Evolutionary conservation across 2,113 vertebrate species (phyloP).

Genomic region (Dolichotis patagonum): DNA sequence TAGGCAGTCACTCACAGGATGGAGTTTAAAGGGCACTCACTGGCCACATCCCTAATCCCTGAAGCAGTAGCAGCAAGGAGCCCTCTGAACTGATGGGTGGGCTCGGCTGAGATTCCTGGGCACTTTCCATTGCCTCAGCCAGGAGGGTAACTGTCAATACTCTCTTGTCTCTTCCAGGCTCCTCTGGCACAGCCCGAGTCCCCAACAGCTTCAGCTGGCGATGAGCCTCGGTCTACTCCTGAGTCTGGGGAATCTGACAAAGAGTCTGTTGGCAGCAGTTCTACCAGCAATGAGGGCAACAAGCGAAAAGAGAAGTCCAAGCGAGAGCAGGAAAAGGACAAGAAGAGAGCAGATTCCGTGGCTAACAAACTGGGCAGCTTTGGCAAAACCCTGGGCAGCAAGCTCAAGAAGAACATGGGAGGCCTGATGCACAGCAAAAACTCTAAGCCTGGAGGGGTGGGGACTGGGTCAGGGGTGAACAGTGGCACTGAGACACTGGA

Average conservation of each 20-base stretch:
- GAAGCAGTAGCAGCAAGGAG: slow-evolving; percentile 83
- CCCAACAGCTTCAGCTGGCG: slow-evolving; percentile 94
- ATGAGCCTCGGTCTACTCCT: slow-evolving; percentile 92
- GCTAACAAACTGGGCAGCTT: slow-evolving; percentile 98
- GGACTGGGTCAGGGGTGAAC: slow-evolving; percentile 48
- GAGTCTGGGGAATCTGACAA: slow-evolving; percentile 98
- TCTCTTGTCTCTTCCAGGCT: slow-evolving; percentile 84
- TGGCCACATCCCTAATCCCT: background rate
- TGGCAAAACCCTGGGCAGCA: slow-evolving; percentile 96
- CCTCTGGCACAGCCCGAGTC: slow-evolving; percentile 97
- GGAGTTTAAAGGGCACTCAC: background rate
- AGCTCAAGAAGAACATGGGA: slow-evolving; percentile 96
- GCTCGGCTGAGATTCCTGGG: background rate
- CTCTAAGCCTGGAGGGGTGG: slow-evolving; percentile 70
- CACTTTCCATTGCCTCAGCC: slow-evolving; percentile 74
- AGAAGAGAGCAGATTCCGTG: slow-evolving; percentile 95
- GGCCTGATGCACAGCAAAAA: slow-evolving; percentile 94
- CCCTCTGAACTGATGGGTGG: slow-evolving; percentile 53
- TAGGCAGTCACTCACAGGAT: background rate
- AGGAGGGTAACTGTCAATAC: background rate
- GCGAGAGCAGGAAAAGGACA: slow-evolving; percentile 89
- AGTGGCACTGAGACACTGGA: slow-evolving; percentile 87
- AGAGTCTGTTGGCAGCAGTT: slow-evolving; percentile 97
- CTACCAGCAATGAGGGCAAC: slow-evolving; percentile 88
- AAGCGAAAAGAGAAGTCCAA: slow-evolving; percentile 87